Percentiles rank a stretch among this genome's conserved stretches.
Evolutionary conservation across 2,113 vertebrate genomes (phyloP).

Genomic region (Hydrolagus affinis): DNA sequence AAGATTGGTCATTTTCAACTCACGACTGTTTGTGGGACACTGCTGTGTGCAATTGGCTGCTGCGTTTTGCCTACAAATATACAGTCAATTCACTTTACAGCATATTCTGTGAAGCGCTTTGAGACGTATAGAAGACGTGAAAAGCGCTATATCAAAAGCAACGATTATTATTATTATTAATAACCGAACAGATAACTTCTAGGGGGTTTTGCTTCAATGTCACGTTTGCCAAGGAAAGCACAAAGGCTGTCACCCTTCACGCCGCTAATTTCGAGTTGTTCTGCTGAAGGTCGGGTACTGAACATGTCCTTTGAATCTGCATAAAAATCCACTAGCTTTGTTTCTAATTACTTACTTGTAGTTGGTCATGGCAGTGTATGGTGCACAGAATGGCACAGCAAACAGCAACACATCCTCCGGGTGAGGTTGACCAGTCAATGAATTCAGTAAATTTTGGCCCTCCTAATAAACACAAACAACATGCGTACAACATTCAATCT

Average conservation of each 20-base stretch:
- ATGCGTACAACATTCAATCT: background rate
- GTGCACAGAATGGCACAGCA: conserved; percentile 82
- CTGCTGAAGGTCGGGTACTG: background rate
- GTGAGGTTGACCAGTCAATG: conserved; percentile 83
- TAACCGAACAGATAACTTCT: no score
- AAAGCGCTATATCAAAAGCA: no score
- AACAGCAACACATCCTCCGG: conserved; percentile 81
- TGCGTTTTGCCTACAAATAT: no score
- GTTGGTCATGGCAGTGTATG: conserved; percentile 78
- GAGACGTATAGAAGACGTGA: no score
- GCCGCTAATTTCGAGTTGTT: background rate
- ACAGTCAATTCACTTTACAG: no score
- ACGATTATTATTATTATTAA: no score
- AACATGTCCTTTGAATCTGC: background rate
- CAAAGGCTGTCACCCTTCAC: background rate
- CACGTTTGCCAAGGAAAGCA: no score
- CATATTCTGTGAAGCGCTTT: no score
- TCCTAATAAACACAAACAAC: conserved; percentile 54
- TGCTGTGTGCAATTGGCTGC: no score
- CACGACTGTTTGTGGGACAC: no score
- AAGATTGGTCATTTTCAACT: no score
- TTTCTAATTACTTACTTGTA: conserved; percentile 68
- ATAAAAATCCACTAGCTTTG: background rate
- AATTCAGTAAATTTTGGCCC: conserved; percentile 67
- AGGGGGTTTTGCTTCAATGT: background rate